These are phyloP conservation scores for Geococcyx californianus DNA, from an alignment of 2,113 vertebrate species.

Conservation along the genomic window DNA sequence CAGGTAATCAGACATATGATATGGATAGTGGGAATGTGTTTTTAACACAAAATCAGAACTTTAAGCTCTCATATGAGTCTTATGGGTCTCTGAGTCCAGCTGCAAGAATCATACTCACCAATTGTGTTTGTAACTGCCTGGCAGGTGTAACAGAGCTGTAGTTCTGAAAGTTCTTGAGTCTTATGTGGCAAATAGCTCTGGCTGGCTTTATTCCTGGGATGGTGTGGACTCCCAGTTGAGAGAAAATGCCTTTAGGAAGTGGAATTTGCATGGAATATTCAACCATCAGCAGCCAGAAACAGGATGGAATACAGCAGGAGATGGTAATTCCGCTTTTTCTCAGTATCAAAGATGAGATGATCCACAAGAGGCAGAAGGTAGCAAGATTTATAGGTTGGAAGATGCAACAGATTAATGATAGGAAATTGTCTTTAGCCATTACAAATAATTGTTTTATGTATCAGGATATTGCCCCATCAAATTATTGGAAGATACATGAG, in stretches of 20 bases:
- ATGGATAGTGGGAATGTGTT: neutral
- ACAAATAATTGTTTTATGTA: neutral
- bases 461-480: neutral
- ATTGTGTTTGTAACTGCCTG: neutral
- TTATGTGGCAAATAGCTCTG: neutral
- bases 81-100: neutral
- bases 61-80: neutral
- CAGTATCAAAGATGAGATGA: neutral
- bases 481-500: neutral
- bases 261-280: neutral
- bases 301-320: neutral
- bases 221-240: rapidly evolving
- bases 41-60: neutral
- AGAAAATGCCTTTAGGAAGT: neutral
- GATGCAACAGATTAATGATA: neutral
- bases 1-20: neutral
- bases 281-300: neutral
- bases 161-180: neutral
- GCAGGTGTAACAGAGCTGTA: neutral
- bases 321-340: neutral
- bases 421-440: neutral
- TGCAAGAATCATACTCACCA: neutral
- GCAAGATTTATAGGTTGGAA: neutral
- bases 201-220: neutral
- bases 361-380: neutral